Evolutionary conservation across 2,113 vertebrate species (phyloP), one percentile per base, ranked within the genome.

Genomic region (Ageneiosus marmoratus): DNA sequence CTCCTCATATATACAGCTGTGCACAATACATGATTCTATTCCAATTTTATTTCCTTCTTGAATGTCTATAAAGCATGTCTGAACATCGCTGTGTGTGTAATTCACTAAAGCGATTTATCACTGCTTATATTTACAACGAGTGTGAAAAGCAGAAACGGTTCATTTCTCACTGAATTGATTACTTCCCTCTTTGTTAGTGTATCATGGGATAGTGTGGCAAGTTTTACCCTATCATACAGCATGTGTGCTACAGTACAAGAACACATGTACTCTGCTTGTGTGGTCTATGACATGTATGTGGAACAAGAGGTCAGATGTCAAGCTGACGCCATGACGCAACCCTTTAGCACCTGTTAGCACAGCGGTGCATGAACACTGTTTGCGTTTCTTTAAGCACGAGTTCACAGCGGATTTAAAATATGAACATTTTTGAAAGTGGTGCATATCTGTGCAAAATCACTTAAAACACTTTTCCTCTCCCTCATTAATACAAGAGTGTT

Each of bases 281-380:
- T 78, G 76, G 76, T 78, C 76, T 60, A 58, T 34, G 22, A 51
- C 27, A 55, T 22, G 75, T 22, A 77, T 77, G 37, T 46, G 37
- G 37, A 44, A 78, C 37, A 27, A 76, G 76, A 78, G 55, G 55
- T 56, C 55, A 27, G 20, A 77, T 53, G 76, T 77, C 34, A 77
- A 0, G 4, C 53, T 41, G 76, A 77, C 20, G 48, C 53, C 75
- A 77, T 58, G 34, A 77, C 13, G 76, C 76, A 46, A 78, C 76
- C 76, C 55, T 60, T 78, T 78, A 78, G 55, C 76, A 78, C 76
- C 76, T 78, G 76, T 78, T 78, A 78, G 55, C 55, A 18, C 76
- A 60, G 37, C 24, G 34, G 37, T 7, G 55, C 24, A 18, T 78
- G 13, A 78, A 78, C 53, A 46, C 27, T 18, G 34, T 60, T 55